Evolutionary conservation across 2,113 vertebrate genomes (phyloP), one percentile per base, ranked within the genome.

Genomic region (Leucosticte australis): DNA sequence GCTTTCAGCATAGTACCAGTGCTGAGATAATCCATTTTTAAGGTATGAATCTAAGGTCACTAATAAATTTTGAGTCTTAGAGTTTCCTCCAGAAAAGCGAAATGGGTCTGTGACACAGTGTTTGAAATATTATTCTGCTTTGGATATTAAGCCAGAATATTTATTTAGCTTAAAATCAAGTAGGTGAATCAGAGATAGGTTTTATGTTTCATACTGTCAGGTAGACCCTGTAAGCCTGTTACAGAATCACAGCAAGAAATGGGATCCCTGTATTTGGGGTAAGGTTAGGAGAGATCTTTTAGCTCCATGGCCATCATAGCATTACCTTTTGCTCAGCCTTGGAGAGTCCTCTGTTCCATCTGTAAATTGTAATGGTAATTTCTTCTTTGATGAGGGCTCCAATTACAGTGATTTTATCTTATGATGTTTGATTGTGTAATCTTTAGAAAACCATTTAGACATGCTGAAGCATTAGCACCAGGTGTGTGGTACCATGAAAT

Each of bases 371-470:
- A 62, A 84, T 8, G 14, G 83, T 71, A 94, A 90, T 94, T 96
- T 95, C 86, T 81, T 74, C 79, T 95, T 80, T 87, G 91, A 93
- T 92, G 94, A 96, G 77, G 39, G 49, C 79, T 91, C 82, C 79
- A 94, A 87, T 90, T 95, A 86, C 90, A 53, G 60, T 47, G 92
- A 95, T 94, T 82, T 96, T 94, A 92, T 95, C 87, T 81, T 53
- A 74, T 1, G 1, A 83, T 93, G 92, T 91, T 96, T 92, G 87
- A 91, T 90, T 84, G 71, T 96, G 95, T 91, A 93, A 71, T 95
- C 96, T 95, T 94, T 94, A 96, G 81, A 93, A 95, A 95, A 87
- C 91, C 92, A 70, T 96, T 95, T 96, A 94, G 92, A 92, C 82
- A 91, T 74, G 89, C 94, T 92, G 79, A 67, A 95, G 92, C 87